A percentile compares a stretch with the other conserved stretches of the same genome.
Evolutionary conservation across 2,797 vertebrate genomes (phyloP).

Genomic region (Melanotaenia maccullochi): DNA sequence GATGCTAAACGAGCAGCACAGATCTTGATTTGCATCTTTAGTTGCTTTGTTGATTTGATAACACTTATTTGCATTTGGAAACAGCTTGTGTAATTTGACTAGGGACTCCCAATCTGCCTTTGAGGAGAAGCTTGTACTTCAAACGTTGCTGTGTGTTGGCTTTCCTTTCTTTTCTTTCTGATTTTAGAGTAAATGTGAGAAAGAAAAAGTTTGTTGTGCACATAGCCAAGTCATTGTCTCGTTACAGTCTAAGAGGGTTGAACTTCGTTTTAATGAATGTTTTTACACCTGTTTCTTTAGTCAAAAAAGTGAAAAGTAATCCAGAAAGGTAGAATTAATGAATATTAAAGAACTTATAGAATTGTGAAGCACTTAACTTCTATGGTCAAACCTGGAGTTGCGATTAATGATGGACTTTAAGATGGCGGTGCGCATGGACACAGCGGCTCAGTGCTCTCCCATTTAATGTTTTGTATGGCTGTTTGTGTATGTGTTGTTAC

Average conservation of each 20-base stretch:
- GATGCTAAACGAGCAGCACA: conserved; percentile 68
- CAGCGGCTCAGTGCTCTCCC: too few relatives aligned
- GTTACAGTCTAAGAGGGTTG: conserved; percentile 54
- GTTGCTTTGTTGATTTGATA: conserved; percentile 81
- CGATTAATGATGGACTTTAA: too few relatives aligned
- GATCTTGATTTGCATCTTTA: conserved; percentile 79
- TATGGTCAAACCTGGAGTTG: background rate
- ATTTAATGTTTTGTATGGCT: too few relatives aligned
- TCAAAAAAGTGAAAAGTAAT: conserved; percentile 54
- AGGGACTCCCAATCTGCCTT: conserved; percentile 83
- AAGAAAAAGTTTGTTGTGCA: conserved; percentile 34
- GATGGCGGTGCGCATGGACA: too few relatives aligned
- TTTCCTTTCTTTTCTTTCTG: conserved; percentile 46
- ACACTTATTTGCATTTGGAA: conserved; percentile 82
- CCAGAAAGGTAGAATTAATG: background rate
- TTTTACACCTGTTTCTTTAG: conserved; percentile 64
- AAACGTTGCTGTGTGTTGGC: conserved; percentile 52
- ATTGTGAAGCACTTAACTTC: too few relatives aligned
- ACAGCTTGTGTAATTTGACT: conserved; percentile 85
- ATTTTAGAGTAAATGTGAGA: conserved; percentile 36
- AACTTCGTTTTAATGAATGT: conserved; percentile 75
- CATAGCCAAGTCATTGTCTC: conserved; percentile 40
- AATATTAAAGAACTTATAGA: background rate
- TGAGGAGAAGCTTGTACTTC: conserved; percentile 70
- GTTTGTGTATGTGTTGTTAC: too few relatives aligned